Percentiles rank a stretch among this genome's conserved stretches.
These are phyloP conservation scores for Tipula vernalis DNA, from an alignment of 2,888 invertebrate genomes.

Conservation along the genomic window DNA sequence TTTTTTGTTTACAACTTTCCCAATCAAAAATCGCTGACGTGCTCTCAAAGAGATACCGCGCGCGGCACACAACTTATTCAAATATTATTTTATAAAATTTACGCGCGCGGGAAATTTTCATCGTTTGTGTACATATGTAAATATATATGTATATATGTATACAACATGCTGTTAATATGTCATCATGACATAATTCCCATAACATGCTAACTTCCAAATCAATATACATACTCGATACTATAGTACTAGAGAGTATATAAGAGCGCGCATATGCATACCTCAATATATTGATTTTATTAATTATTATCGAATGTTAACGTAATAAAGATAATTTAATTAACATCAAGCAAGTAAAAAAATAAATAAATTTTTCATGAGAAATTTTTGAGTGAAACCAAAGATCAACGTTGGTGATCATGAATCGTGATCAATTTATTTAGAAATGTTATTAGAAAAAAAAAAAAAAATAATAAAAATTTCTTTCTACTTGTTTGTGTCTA, in stretches of 20 bases:
- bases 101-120: neutral
- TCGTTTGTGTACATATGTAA: neutral
- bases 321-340: neutral
- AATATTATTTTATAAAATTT: neutral
- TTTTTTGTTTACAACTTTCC: neutral
- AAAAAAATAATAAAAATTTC: neutral
- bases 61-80: neutral
- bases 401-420: neutral
- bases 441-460: neutral
- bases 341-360: neutral
- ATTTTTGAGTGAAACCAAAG: neutral
- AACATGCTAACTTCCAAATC: neutral
- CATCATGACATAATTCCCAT: constrained; percentile 4
- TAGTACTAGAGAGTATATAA: neutral
- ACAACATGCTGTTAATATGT: neutral
- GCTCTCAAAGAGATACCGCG: neutral
- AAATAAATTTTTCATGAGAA: neutral
- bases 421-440: neutral
- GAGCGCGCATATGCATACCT: neutral
- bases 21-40: neutral
- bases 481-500: neutral
- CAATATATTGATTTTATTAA: neutral
- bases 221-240: neutral
- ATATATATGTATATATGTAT: neutral
- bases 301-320: neutral